Evolutionary conservation across 2,888 invertebrate genomes (phyloP).

Genomic region (Stenoptilia bipunctidactyla): DNA sequence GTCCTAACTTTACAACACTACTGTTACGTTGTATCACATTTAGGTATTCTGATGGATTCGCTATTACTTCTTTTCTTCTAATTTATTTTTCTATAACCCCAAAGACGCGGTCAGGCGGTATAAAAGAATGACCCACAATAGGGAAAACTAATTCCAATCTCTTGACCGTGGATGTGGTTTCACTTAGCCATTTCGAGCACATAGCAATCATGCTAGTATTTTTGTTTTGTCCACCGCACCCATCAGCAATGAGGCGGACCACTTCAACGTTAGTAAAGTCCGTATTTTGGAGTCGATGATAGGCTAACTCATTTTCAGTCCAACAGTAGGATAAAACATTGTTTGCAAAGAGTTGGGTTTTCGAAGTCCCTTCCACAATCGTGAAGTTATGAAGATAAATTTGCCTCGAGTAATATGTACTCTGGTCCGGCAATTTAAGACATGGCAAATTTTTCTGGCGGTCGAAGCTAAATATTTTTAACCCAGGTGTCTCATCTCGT

Average conservation of each 20-base stretch:
- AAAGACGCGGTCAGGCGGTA: slow-evolving; percentile 13
- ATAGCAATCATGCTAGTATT: slow-evolving; percentile 11
- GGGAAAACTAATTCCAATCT: slow-evolving; percentile 10
- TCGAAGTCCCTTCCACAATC: slow-evolving; percentile 8
- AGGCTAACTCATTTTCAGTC: neutral
- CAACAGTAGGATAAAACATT: slow-evolving; percentile 2
- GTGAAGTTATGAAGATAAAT: slow-evolving; percentile 12
- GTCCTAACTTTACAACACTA: too few species aligned
- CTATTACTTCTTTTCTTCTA: slow-evolving; percentile 6
- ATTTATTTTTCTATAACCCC: slow-evolving; percentile 10
- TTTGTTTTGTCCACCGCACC: slow-evolving; percentile 14
- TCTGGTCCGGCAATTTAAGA: slow-evolving; percentile 12
- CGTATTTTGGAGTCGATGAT: slow-evolving; percentile 4
- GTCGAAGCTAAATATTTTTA: slow-evolving; percentile 8
- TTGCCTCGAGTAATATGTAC: slow-evolving; percentile 8
- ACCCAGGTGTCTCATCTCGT: neutral
- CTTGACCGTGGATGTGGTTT: slow-evolving; percentile 3
- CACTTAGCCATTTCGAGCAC: slow-evolving; percentile 10
- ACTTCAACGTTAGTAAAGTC: slow-evolving; percentile 1
- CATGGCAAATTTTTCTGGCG: slow-evolving; percentile 11
- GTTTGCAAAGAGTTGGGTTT: slow-evolving; percentile 4
- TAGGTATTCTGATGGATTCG: slow-evolving; percentile 6
- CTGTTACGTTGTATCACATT: too few species aligned
- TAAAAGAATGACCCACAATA: slow-evolving; percentile 11
- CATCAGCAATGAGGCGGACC: neutral